These are phyloP conservation scores for Ichneumoninae sp. DNA, from an alignment of 2,888 invertebrate species.

Conservation along the genomic window DNA sequence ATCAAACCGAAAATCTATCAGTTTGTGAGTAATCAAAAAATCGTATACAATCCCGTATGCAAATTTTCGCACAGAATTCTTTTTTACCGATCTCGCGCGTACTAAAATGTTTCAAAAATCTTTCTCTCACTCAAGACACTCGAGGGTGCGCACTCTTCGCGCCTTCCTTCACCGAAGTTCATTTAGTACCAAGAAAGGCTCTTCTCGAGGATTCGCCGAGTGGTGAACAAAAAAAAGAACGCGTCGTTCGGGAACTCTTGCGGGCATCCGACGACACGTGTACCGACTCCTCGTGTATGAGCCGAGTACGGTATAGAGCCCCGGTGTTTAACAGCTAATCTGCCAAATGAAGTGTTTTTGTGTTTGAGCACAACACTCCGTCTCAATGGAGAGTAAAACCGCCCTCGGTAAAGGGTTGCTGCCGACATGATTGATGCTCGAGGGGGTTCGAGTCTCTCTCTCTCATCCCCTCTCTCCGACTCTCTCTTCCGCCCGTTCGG, in stretches of 20 bases:
- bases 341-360: slow-evolving; percentile 85
- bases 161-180: neutral
- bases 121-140: too few relatives aligned
- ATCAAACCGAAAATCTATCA: too few relatives aligned
- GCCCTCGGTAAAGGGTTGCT: slow-evolving; percentile 84
- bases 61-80: too few relatives aligned
- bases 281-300: slow-evolving; percentile 43
- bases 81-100: too few relatives aligned
- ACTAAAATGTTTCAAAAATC: too few relatives aligned
- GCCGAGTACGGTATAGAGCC: slow-evolving; percentile 61
- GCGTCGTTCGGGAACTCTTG: slow-evolving; percentile 53
- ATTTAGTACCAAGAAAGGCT: neutral
- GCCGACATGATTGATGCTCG: slow-evolving; percentile 84
- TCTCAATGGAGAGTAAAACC: slow-evolving; percentile 83
- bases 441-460: slow-evolving; percentile 71
- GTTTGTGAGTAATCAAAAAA: too few relatives aligned
- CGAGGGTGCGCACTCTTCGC: neutral
- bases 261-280: slow-evolving; percentile 68
- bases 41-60: too few relatives aligned
- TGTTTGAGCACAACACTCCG: slow-evolving; percentile 84
- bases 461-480: slow-evolving; percentile 47
- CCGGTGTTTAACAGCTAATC: slow-evolving; percentile 84
- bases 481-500: slow-evolving; percentile 18
- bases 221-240: slow-evolving; percentile 7
- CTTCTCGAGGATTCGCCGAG: neutral